phyloP scores from a whole-genome alignment of 2,797 vertebrate genomes.

The Pangasius sanitwongsei region DNA sequence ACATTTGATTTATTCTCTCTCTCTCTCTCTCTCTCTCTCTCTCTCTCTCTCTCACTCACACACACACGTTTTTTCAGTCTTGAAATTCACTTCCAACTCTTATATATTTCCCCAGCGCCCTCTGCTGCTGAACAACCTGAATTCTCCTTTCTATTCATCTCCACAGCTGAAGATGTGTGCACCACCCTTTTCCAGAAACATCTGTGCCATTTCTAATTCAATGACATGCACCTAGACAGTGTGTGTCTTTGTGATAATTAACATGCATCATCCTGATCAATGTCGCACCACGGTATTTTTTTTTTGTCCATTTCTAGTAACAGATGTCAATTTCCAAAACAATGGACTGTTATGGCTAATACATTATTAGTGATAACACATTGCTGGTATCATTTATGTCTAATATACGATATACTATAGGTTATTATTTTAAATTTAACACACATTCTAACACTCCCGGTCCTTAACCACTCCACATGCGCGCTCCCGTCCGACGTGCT shows the following conservation, averaged over 20 bases:
- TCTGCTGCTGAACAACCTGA: neutral
- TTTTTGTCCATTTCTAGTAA: neutral
- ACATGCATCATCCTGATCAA: neutral
- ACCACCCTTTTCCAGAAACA: neutral
- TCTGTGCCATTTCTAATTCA: neutral
- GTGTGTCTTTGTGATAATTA: neutral
- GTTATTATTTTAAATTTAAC: too few relatives aligned
- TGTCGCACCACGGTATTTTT: neutral
- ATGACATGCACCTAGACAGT: neutral
- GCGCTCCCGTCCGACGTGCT: neutral
- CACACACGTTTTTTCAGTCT: neutral
- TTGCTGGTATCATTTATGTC: neutral
- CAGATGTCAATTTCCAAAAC: neutral
- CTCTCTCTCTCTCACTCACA: neutral
- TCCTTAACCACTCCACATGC: neutral
- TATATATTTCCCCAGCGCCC: slow-evolving; percentile 11
- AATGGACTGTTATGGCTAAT: neutral
- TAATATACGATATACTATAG: neutral
- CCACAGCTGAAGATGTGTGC: neutral
- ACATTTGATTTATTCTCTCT: neutral
- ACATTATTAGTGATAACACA: neutral
- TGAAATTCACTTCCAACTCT: neutral
- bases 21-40: too few relatives aligned
- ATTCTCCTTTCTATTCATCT: neutral
- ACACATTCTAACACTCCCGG: neutral